Evolutionary conservation across 2,113 vertebrate genomes (phyloP).

Genomic region (Podilymbus podiceps): DNA sequence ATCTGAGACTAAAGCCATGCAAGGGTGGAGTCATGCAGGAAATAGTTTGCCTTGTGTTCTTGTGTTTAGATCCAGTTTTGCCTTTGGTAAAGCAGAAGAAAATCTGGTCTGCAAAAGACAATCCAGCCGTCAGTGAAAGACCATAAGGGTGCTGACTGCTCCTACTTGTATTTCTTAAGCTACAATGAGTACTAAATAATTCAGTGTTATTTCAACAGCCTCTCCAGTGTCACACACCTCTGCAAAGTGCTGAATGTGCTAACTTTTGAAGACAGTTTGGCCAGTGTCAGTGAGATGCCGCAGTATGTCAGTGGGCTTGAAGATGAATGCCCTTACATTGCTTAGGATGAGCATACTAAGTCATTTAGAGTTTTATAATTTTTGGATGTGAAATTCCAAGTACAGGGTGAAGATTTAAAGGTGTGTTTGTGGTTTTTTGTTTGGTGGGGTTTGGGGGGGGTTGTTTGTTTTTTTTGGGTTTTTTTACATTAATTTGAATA

Average conservation of each 20-base stretch:
- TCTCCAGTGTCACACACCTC: background rate
- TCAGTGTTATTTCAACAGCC: slow-evolving; percentile 10
- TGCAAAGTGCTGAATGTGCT: background rate
- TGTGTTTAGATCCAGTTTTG: background rate
- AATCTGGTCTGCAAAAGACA: background rate
- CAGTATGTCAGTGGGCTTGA: background rate
- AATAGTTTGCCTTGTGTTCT: background rate
- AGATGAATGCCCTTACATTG: background rate
- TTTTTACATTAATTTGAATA: background rate
- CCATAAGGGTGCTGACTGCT: background rate
- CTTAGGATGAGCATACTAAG: background rate
- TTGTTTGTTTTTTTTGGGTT: no score
- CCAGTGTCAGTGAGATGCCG: background rate
- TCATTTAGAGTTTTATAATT: background rate
- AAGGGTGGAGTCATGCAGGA: background rate
- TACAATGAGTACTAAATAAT: slow-evolving; percentile 45
- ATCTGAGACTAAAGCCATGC: background rate
- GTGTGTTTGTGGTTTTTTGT: no score
- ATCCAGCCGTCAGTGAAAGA: background rate
- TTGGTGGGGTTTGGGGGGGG: no score
- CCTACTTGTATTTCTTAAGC: background rate
- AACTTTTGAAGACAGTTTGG: background rate
- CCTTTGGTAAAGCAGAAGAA: background rate
- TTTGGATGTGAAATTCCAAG: background rate
- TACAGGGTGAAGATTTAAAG: background rate